Percentiles rank a stretch among this genome's conserved stretches.
Conservation (phyloP, 2,797 vertebrate species). For the Thripadectes ignobilis region DNA sequence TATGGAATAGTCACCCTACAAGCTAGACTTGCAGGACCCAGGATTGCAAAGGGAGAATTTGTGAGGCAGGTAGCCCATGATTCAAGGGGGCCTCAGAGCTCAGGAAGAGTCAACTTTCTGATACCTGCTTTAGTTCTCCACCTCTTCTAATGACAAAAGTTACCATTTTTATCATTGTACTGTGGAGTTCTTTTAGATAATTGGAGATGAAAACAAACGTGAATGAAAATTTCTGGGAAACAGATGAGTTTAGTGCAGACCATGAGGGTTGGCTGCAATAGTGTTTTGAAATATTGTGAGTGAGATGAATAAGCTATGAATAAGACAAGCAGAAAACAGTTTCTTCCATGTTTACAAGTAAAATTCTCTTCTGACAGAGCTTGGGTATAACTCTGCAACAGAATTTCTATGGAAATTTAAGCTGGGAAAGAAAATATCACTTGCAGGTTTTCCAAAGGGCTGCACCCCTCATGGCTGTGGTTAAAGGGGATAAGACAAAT, state of each 20-base stretch:
- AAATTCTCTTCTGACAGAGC: not conserved
- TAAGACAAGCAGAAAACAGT: not conserved
- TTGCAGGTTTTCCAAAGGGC: not conserved
- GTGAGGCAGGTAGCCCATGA: not conserved
- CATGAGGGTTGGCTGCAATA: not conserved
- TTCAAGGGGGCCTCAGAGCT: not conserved
- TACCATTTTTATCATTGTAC: not conserved
- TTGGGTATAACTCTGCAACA: not conserved
- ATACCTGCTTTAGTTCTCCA: not conserved
- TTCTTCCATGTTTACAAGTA: not conserved
- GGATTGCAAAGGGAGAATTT: not conserved
- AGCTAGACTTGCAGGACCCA: not conserved
- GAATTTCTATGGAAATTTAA: not conserved
- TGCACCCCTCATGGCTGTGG: not conserved
- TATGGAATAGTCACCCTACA: not conserved
- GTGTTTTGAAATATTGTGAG: not conserved
- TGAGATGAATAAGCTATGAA: not conserved
- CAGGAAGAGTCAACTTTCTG: not conserved
- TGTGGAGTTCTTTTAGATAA: not conserved
- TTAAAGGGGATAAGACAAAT: not conserved
- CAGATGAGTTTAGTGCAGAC: not conserved
- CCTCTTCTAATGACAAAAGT: not conserved
- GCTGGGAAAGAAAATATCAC: not conserved
- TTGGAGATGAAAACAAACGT: not conserved
- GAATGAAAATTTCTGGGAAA: not conserved